Evolutionary conservation across 2,797 vertebrate genomes (phyloP), one percentile per base, ranked within the genome.

Genomic region (Gobio occitaniae): DNA sequence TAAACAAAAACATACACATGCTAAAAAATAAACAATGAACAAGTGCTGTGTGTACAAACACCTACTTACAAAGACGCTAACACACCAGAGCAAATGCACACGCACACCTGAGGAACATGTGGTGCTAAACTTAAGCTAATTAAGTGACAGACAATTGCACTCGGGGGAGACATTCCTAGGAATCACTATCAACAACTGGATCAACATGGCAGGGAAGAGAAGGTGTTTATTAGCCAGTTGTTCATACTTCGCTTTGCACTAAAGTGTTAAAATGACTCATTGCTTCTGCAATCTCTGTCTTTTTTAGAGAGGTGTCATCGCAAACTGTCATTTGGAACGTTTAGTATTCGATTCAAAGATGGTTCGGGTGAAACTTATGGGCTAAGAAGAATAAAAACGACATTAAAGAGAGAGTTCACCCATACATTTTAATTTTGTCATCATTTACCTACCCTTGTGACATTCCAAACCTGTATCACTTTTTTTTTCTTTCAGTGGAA

Each of bases 141-240:
- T 95, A 95, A 93, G 91, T 93, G 94, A 93, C 91, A 94, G 93
- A 93, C 93, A 94, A 93, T 92, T 92, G 91, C 91, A 91, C 91
- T 90, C 91, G 25, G 84, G 92, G 93, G 93, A 94, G 91, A 91
- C 87, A 89, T 92, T 91, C 91, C 90, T 91, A 87, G 84, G 78
- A 92, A 93, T 92, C 92, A 91, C 87, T 84, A 91, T 93, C 90
- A 91, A 88, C 90, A 86, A 92, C 89, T 92, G 90, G 90, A 92
- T 92, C 90, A 89, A 90, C 91, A 84, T 90, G 87, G 86, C 90
- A 89, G 90, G 89, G 89, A 89, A 88, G 75, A 80, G 84, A 84
- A 83, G 89, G 90, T 89, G 89, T 91, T 92, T 91, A 92, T 89
- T 90, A 91, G 88, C 87, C 92, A 90, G 91, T 94, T 93, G 91